Conservation (phyloP, 2,888 invertebrate species). For the Nineta flava region DNA sequence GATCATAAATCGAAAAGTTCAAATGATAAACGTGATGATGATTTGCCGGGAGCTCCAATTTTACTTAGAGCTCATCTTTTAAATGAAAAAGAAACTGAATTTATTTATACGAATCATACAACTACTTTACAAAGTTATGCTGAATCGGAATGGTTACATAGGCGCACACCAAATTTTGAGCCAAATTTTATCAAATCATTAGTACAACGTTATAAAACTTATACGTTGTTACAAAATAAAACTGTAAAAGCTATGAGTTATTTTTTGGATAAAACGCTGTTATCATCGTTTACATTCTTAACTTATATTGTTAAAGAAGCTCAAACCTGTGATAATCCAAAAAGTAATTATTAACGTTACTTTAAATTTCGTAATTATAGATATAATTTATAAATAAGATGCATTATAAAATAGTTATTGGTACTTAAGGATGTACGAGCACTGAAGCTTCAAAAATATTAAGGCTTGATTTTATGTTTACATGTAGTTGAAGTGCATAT, state of each 20-base stretch:
- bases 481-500: too few relatives aligned
- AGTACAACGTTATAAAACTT: constrained; percentile 40
- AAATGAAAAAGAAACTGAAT: constrained; percentile 36
- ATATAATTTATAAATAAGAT: too few relatives aligned
- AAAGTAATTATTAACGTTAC: background rate
- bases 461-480: too few relatives aligned
- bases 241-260: constrained; percentile 35
- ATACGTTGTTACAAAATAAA: constrained; percentile 35
- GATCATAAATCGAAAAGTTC: constrained; percentile 28
- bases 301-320: background rate
- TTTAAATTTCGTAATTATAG: too few relatives aligned
- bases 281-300: constrained; percentile 26
- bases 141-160: constrained; percentile 41
- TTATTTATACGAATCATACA: constrained; percentile 44
- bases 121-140: constrained; percentile 39
- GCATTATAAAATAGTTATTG: too few relatives aligned
- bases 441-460: too few relatives aligned
- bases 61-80: constrained; percentile 20
- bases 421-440: too few relatives aligned
- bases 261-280: constrained; percentile 33
- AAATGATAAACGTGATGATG: background rate
- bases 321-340: background rate
- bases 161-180: constrained; percentile 22
- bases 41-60: constrained; percentile 16
- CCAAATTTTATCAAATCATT: constrained; percentile 34